Conservation (phyloP, 2,113 vertebrate genomes). For the Columba janthina region DNA sequence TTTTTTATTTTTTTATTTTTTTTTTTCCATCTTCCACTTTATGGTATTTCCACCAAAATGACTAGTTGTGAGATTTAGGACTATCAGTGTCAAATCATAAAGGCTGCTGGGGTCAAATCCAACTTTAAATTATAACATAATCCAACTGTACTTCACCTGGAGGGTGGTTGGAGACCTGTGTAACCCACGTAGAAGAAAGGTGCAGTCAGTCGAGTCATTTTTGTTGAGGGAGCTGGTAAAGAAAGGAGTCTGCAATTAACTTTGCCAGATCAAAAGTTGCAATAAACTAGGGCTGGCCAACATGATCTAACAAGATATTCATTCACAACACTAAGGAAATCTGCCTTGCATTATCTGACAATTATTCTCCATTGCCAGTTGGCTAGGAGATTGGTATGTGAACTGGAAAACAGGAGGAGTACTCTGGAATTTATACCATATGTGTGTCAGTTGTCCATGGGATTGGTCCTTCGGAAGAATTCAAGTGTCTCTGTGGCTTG, state of each 20-base stretch:
- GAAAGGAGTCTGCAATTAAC: neutral
- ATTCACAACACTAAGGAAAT: neutral
- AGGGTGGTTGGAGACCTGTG: neutral
- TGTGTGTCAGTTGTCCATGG: neutral
- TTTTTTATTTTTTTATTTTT: neutral
- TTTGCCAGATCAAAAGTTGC: neutral
- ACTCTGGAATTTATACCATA: neutral
- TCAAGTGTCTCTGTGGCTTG: neutral
- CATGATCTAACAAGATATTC: neutral
- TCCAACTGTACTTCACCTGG: neutral
- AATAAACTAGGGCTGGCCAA: neutral
- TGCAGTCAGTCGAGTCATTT: neutral
- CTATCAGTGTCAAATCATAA: neutral
- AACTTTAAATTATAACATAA: neutral
- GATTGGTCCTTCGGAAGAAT: neutral
- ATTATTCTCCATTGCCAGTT: neutral
- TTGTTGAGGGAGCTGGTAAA: neutral
- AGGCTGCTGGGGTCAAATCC: neutral
- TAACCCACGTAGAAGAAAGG: neutral
- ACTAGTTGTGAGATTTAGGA: neutral
- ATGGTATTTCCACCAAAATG: neutral
- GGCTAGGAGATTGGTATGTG: neutral
- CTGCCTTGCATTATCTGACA: neutral
- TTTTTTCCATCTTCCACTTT: neutral
- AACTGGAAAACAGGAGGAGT: neutral